Conservation (phyloP, 2,888 invertebrate species). For the Tetragonisca angustula region DNA sequence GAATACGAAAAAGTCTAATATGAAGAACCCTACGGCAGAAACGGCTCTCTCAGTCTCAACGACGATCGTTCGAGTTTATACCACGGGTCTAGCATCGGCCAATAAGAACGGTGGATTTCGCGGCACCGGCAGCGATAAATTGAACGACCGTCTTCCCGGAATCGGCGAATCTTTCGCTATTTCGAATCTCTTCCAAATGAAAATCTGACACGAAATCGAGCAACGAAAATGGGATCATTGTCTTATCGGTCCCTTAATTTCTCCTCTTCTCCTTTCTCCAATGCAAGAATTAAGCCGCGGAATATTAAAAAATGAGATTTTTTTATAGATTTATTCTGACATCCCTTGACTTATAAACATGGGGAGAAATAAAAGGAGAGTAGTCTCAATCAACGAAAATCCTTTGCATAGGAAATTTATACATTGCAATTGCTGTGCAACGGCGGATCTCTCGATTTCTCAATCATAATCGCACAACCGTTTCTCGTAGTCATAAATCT, state of each 20-base stretch:
- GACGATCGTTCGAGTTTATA: conserved; percentile 65
- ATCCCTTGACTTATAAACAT: too few species aligned
- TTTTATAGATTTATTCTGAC: too few species aligned
- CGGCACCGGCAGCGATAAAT: conserved; percentile 72
- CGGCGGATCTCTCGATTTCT: too few species aligned
- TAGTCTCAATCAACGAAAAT: too few species aligned
- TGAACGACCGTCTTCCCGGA: conserved; percentile 63
- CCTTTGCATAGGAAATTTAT: too few species aligned
- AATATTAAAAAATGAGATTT: too few species aligned
- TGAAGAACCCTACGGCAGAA: conserved; percentile 60
- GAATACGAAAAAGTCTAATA: conserved; percentile 75
- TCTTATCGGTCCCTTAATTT: too few species aligned
- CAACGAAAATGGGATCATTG: not conserved
- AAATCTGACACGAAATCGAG: conserved; percentile 23
- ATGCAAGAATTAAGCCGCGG: too few species aligned
- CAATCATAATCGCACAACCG: not conserved
- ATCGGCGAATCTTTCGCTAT: conserved; percentile 50
- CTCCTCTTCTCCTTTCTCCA: too few species aligned
- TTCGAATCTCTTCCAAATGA: not conserved
- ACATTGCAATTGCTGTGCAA: too few species aligned
- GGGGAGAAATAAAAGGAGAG: too few species aligned
- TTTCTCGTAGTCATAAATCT: not conserved
- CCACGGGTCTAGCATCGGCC: conserved; percentile 47
- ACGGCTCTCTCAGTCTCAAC: conserved; percentile 33
- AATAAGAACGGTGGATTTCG: conserved; percentile 64